These are phyloP conservation scores for Oligia latruncula DNA, from an alignment of 2,888 invertebrate genomes.

Conservation along the genomic window DNA sequence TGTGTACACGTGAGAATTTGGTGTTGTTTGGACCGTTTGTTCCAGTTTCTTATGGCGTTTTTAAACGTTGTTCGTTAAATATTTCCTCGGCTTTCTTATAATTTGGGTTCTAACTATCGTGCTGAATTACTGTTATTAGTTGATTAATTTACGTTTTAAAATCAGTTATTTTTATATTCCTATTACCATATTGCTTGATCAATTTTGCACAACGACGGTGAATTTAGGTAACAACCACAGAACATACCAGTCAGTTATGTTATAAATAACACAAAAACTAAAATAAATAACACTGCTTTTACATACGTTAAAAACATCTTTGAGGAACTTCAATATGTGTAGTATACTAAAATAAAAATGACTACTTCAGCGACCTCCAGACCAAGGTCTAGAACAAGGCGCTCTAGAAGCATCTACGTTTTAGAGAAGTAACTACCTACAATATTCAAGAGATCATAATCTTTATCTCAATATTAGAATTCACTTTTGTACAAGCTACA, in stretches of 20 bases:
- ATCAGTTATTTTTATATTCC: neutral
- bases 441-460: neutral
- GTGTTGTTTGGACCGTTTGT: constrained; percentile 15
- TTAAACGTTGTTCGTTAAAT: neutral
- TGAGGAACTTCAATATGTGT: constrained; percentile 27
- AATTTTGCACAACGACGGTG: neutral
- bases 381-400: constrained; percentile 48
- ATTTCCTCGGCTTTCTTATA: neutral
- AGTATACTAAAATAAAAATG: constrained; percentile 41
- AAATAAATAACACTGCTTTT: constrained; percentile 20
- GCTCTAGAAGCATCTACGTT: constrained; percentile 18
- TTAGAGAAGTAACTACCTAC: neutral
- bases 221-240: neutral
- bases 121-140: neutral
- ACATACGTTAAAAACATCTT: neutral
- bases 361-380: constrained; percentile 47
- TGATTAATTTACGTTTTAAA: neutral
- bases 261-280: constrained; percentile 1
- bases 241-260: neutral
- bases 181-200: neutral
- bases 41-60: neutral
- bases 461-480: neutral
- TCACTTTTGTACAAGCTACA: neutral
- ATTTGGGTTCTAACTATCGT: neutral
- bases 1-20: constrained; percentile 19